Evolutionary conservation across 2,888 invertebrate species (phyloP).

Genomic region (Netelia virgata): DNA sequence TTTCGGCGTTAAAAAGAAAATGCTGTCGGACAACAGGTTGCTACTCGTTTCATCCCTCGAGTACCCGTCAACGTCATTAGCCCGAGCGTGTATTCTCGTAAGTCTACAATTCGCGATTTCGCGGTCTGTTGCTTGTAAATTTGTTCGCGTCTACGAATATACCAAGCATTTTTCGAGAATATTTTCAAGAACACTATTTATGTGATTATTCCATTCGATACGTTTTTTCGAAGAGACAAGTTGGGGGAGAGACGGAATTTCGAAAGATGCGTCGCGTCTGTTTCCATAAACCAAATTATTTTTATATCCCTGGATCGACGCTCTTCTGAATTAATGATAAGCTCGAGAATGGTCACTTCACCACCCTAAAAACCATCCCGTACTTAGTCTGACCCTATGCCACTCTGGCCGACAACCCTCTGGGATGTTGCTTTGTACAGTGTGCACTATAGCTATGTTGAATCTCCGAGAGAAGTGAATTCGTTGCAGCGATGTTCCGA

Average conservation of each 20-base stretch:
- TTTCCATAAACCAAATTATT: slow-evolving; percentile 84
- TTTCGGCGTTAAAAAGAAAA: slow-evolving; percentile 76
- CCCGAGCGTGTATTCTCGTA: slow-evolving; percentile 71
- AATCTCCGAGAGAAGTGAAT: slow-evolving; percentile 72
- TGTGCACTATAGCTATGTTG: slow-evolving; percentile 50
- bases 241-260: slow-evolving; percentile 50
- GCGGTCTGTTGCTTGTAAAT: slow-evolving; percentile 12
- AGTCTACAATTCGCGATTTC: slow-evolving; percentile 36
- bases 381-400: slow-evolving; percentile 38
- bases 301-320: slow-evolving; percentile 83
- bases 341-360: slow-evolving; percentile 76
- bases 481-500: slow-evolving; percentile 49
- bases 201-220: slow-evolving; percentile 33
- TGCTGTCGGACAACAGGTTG: slow-evolving; percentile 81
- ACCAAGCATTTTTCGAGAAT: slow-evolving; percentile 8
- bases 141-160: not conserved
- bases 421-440: slow-evolving; percentile 20
- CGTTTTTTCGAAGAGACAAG: not conserved
- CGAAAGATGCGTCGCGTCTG: slow-evolving; percentile 78
- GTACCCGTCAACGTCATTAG: slow-evolving; percentile 79
- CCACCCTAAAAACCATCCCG: slow-evolving; percentile 52
- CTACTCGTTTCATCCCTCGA: slow-evolving; percentile 55
- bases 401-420: slow-evolving; percentile 43
- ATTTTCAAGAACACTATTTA: slow-evolving; percentile 16
- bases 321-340: slow-evolving; percentile 82